These are phyloP conservation scores for Platyura marginata DNA, from an alignment of 1,140 invertebrate genomes.

Conservation along the genomic window DNA sequence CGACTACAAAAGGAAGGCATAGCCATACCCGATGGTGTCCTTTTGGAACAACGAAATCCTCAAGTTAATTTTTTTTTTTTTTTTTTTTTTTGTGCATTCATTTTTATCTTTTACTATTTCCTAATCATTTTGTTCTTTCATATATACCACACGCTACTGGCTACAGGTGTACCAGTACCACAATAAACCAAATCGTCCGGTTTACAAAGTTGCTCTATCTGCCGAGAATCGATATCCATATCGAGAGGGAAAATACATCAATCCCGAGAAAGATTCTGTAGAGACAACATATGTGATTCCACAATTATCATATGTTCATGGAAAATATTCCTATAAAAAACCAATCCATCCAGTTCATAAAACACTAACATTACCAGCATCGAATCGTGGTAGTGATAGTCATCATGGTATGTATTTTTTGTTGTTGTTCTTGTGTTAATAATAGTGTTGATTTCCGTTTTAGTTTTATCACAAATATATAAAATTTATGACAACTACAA, in stretches of 20 bases:
- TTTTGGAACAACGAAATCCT: conserved; percentile 28
- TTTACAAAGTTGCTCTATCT: conserved; percentile 18
- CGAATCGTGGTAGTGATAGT: background rate
- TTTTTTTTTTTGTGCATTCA: background rate
- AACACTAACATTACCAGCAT: background rate
- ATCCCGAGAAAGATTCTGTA: conserved; percentile 13
- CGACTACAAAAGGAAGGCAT: conserved; percentile 42
- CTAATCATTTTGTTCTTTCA: too few species aligned
- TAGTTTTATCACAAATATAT: background rate
- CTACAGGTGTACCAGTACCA: conserved; percentile 20
- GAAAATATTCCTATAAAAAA: background rate
- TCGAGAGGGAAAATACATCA: conserved; percentile 13
- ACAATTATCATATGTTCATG: background rate
- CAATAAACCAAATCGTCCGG: conserved; percentile 15
- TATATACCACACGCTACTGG: background rate
- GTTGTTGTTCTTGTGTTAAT: background rate
- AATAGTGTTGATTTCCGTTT: background rate
- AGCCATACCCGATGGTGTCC: conserved; percentile 34
- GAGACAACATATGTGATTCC: conserved; percentile 18
- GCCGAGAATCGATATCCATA: conserved; percentile 20
- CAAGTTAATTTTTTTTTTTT: conserved; percentile 11
- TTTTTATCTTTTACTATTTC: too few species aligned
- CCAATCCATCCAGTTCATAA: background rate
- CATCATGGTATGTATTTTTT: background rate
- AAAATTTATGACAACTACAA: background rate